Conservation (phyloP, 1,140 invertebrate species). For the Oncopodura yosiiana region DNA sequence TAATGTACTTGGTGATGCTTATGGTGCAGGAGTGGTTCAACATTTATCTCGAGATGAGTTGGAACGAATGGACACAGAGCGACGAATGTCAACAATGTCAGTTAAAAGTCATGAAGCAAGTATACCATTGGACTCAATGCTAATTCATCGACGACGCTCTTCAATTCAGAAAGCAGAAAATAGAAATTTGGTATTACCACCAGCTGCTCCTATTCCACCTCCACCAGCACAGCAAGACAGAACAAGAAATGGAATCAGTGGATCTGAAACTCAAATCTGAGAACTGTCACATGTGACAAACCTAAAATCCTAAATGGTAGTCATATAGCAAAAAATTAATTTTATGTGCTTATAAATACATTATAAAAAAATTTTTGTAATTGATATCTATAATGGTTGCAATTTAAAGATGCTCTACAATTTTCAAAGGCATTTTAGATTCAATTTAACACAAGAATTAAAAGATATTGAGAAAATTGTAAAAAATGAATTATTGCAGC, state of each 20-base stretch:
- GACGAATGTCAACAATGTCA: constrained; percentile 12
- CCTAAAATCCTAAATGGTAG: too few relatives aligned
- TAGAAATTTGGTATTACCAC: constrained; percentile 3
- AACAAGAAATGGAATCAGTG: neutral
- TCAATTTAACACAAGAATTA: too few relatives aligned
- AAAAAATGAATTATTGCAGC: too few relatives aligned
- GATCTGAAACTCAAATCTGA: too few relatives aligned
- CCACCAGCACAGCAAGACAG: neutral
- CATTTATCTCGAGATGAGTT: constrained; percentile 5
- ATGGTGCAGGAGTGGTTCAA: constrained; percentile 15
- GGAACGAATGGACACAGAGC: constrained; percentile 11
- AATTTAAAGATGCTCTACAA: too few relatives aligned
- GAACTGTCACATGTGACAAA: too few relatives aligned
- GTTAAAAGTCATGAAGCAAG: neutral
- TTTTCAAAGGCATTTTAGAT: too few relatives aligned
- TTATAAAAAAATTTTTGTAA: too few relatives aligned
- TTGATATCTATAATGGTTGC: too few relatives aligned
- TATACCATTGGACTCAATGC: constrained; percentile 7
- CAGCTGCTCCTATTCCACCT: neutral
- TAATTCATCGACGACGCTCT: constrained; percentile 2
- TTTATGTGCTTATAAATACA: too few relatives aligned
- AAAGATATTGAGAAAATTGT: too few relatives aligned
- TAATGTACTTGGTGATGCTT: constrained; percentile 19
- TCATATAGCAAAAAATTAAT: too few relatives aligned
- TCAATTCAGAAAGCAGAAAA: constrained; percentile 10